phyloP scores from a whole-genome alignment of 2,888 invertebrate genomes.

The Gortyna flavago region DNA sequence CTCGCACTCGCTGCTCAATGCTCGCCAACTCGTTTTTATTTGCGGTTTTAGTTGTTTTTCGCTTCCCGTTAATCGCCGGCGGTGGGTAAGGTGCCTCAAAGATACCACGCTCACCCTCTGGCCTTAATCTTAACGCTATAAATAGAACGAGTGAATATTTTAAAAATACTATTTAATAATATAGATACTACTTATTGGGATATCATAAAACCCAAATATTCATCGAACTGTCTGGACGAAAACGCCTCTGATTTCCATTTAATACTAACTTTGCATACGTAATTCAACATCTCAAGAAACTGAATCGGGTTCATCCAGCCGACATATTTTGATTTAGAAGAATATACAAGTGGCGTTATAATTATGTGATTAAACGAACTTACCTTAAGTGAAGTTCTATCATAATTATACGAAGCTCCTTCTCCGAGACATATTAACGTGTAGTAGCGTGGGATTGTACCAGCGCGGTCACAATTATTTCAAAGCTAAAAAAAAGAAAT shows the following conservation, averaged over 20 bases:
- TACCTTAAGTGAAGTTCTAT: no score
- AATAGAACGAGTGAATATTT: constrained; percentile 21
- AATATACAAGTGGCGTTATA: no score
- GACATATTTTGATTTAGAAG: background rate
- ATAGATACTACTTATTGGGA: constrained; percentile 15
- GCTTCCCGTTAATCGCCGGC: no score
- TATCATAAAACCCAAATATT: constrained; percentile 12
- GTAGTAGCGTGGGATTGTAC: no score
- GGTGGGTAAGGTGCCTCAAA: background rate
- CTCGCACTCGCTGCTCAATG: background rate
- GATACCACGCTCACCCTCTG: no score
- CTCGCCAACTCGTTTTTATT: no score
- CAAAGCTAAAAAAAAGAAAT: no score
- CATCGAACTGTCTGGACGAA: constrained; percentile 6
- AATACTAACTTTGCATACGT: constrained; percentile 5
- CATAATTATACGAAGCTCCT: no score
- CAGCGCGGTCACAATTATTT: no score
- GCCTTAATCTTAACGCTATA: background rate
- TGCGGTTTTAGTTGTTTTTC: no score
- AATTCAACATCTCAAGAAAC: constrained; percentile 14
- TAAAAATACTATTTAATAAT: background rate
- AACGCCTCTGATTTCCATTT: background rate
- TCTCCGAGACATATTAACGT: no score
- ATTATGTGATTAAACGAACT: no score
- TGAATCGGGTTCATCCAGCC: background rate